These are phyloP conservation scores for Cerastis rubricosa DNA, from an alignment of 2,888 invertebrate genomes.

Conservation along the genomic window DNA sequence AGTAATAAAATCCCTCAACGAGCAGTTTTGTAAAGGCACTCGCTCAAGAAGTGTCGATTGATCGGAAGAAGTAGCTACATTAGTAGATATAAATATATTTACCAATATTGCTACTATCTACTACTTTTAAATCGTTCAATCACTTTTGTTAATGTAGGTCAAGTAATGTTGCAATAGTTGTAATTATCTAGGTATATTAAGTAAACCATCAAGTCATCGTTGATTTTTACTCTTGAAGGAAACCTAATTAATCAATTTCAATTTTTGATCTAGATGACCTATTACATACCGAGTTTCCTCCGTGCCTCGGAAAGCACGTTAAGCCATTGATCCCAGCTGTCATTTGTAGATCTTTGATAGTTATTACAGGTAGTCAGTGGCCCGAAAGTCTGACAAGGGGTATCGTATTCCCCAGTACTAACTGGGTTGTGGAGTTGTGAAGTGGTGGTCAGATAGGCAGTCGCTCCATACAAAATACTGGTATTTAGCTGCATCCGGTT, in stretches of 20 bases:
- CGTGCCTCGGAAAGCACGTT: too few relatives aligned
- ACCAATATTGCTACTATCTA: background rate
- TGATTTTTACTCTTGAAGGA: background rate
- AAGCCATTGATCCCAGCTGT: too few relatives aligned
- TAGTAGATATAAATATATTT: background rate
- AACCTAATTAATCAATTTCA: background rate
- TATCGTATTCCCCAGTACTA: too few relatives aligned
- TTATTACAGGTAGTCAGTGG: too few relatives aligned
- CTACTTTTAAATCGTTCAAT: background rate
- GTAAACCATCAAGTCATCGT: background rate
- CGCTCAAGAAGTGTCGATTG: background rate
- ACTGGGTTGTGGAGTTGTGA: too few relatives aligned
- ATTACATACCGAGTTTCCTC: too few relatives aligned
- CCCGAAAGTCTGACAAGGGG: too few relatives aligned
- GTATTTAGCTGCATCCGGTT: too few relatives aligned
- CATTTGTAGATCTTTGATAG: too few relatives aligned
- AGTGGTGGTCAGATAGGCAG: too few relatives aligned
- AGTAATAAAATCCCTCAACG: background rate
- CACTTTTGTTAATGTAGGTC: conserved; percentile 8
- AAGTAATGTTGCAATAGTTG: background rate
- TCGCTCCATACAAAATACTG: too few relatives aligned
- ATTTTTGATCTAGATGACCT: background rate
- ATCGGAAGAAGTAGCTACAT: background rate
- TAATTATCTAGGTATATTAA: background rate
- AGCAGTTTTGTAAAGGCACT: background rate